Base-by-base conservation (phyloP, 1,140 invertebrate genomes). In the Rhizoglyphus robini region DNA sequence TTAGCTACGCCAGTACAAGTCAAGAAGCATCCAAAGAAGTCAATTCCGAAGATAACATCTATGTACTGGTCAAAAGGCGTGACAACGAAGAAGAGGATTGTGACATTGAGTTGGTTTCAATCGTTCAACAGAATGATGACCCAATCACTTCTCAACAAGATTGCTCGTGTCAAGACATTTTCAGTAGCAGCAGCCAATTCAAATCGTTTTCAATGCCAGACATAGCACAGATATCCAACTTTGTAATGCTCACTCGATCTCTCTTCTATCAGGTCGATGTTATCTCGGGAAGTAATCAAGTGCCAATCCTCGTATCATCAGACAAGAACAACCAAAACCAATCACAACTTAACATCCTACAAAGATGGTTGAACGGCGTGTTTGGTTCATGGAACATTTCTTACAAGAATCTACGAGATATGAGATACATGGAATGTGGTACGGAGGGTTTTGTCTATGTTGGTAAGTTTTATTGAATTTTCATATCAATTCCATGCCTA, bases 381-480 rank as follows among this genome's bases (percentile, higher is more conserved):
- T 79, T 90, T 62, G 88, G 88, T 76, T 82, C 88, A 69, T 97
- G 92, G 92, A 90, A 96, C 75, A 92, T 96, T 69, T 86, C 89
- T 0, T 95, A 96, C 75, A 91, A 96, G 75, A 81, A 83, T 13
- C 92, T 98, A 64, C 87, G 86, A 49, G 88, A 96, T 70, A 78
- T 96, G 18, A 83, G 90, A 68, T 97, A 90, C 86, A 76, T 98
- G 1, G 94, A 94, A 2, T 90, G 89, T 67, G 95, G 95, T 29
- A 92, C 93, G 20, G 94, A 98, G 76, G 95, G 95, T 23, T 88
- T 90, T 0, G 95, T 98, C 1, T 98, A 95, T 75, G 84, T 87
- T 54, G 94, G 92, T 0, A 54, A 11, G 51, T 54, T 15, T 23
- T 46, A 11, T 54, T 8, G 8, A 23, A 23, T 32, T 54, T 54